Evolutionary conservation across 2,113 vertebrate genomes (phyloP).

Genomic region (Rhombomys opimus): DNA sequence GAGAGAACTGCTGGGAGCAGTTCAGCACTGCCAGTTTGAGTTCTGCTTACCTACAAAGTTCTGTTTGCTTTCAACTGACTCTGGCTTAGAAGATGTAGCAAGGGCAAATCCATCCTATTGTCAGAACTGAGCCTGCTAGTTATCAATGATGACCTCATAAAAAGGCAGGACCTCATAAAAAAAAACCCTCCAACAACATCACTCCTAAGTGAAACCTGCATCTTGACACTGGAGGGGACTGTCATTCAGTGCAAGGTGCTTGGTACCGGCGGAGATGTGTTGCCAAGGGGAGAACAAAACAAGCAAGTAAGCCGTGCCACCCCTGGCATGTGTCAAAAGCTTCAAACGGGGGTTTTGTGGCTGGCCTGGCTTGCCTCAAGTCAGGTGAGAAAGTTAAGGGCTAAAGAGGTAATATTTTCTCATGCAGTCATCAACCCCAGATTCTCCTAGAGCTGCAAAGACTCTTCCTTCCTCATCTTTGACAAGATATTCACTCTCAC

Average conservation of each 20-base stretch:
- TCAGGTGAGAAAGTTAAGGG: constrained; percentile 10
- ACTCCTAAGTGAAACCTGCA: background rate
- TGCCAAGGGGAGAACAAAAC: background rate
- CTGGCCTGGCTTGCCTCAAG: background rate
- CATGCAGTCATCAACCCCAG: background rate
- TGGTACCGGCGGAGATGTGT: background rate
- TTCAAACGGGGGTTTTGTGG: background rate
- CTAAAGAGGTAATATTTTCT: background rate
- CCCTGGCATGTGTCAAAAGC: background rate
- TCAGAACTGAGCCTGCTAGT: background rate
- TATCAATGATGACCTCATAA: background rate
- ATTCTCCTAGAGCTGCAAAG: background rate
- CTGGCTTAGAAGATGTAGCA: background rate
- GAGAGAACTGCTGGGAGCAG: background rate
- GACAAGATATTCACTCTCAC: background rate
- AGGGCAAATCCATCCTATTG: background rate
- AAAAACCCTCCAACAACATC: background rate
- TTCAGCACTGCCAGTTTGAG: background rate
- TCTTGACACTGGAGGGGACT: background rate
- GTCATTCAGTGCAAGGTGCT: background rate
- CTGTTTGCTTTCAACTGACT: background rate
- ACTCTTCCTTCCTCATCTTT: background rate
- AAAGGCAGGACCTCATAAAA: background rate
- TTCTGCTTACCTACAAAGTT: background rate
- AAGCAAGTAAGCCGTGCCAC: background rate